Conservation (phyloP, 2,888 invertebrate species). For the Fragum sueziense region DNA sequence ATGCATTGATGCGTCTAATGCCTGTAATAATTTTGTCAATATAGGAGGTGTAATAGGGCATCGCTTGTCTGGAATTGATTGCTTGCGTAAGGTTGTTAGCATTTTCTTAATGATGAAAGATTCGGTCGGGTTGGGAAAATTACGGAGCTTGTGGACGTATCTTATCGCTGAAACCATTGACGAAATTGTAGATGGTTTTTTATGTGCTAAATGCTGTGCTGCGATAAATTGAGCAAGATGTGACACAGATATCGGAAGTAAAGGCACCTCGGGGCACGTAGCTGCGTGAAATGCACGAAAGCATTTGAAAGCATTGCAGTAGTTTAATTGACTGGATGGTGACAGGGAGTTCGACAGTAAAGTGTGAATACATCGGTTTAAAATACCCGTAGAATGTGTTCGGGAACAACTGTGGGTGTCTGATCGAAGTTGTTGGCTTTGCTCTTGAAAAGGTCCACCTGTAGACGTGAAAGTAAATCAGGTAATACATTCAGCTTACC, state of each 20-base stretch:
- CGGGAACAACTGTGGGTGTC: constrained; percentile 28
- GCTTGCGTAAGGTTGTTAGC: neutral
- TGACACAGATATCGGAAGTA: constrained; percentile 8
- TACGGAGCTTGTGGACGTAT: constrained; percentile 30
- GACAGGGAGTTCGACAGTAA: neutral
- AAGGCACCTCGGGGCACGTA: neutral
- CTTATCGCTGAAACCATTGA: constrained; percentile 27
- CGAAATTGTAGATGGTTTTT: constrained; percentile 23
- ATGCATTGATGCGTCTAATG: neutral
- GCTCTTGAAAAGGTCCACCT: constrained; percentile 37
- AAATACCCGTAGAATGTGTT: neutral
- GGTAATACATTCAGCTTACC: constrained; percentile 45
- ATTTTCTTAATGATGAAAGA: constrained; percentile 28
- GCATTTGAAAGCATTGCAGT: constrained; percentile 22
- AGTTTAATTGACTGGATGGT: constrained; percentile 18
- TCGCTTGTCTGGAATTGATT: constrained; percentile 24
- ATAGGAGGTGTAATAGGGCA: constrained; percentile 12
- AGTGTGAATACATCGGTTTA: neutral
- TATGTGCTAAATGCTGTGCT: neutral
- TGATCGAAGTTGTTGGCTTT: constrained; percentile 39
- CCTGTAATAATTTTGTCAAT: neutral
- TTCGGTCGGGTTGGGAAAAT: neutral
- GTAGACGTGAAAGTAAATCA: constrained; percentile 44
- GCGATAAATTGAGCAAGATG: constrained; percentile 42
- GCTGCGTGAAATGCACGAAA: constrained; percentile 15